Conservation (phyloP, 2,888 invertebrate genomes). For the Cantharis rufa region DNA sequence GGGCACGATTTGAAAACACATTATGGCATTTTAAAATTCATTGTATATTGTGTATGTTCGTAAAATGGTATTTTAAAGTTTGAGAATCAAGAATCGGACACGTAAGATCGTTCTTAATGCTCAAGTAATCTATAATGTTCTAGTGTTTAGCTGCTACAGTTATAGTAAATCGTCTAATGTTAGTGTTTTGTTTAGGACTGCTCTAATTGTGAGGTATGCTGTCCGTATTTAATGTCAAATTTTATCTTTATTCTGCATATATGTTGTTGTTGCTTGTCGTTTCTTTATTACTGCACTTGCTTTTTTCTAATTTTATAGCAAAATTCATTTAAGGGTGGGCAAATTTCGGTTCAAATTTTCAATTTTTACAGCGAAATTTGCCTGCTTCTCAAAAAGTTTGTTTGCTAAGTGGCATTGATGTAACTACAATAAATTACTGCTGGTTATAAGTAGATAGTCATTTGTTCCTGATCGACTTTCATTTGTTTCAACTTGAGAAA, state of each 20-base stretch:
- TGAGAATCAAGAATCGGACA: background rate
- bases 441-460: background rate
- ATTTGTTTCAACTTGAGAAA: background rate
- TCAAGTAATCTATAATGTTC: background rate
- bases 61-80: background rate
- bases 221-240: constrained; percentile 22
- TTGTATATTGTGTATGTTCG: background rate
- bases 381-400: background rate
- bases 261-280: background rate
- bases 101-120: background rate
- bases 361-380: background rate
- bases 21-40: background rate
- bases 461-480: background rate
- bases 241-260: background rate
- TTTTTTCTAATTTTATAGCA: background rate
- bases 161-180: constrained; percentile 34
- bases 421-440: background rate
- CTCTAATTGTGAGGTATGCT: constrained; percentile 59
- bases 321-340: background rate
- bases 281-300: background rate
- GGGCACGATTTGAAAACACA: background rate
- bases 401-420: background rate
- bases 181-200: constrained; percentile 58
- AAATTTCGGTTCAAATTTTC: background rate
- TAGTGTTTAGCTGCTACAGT: constrained; percentile 8